phyloP scores from a whole-genome alignment of 2,113 vertebrate species.

The zebrafish (Danio rerio) region DNA sequence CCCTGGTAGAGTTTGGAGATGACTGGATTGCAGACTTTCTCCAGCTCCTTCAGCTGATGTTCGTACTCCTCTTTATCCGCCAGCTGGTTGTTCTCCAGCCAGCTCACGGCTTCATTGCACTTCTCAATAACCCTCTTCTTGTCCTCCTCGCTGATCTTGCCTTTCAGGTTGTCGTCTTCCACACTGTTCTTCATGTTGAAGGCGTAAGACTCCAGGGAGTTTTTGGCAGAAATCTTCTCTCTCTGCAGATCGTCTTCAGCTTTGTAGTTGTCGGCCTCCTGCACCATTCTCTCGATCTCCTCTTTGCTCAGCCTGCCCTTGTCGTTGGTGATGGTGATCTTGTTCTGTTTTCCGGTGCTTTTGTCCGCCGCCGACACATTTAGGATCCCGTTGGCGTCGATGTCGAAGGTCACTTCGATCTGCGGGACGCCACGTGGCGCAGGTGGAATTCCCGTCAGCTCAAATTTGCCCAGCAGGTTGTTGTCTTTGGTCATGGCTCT shows the following conservation, averaged over 20 bases:
- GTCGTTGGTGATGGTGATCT: conserved; percentile 54
- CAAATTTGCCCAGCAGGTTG: conserved; percentile 52
- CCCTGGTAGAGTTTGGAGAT: conserved; percentile 38
- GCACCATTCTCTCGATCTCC: conserved; percentile 36
- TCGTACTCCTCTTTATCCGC: conserved; percentile 37
- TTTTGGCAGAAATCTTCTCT: conserved; percentile 34
- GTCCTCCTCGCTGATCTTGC: conserved; percentile 33
- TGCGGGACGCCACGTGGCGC: conserved; percentile 48
- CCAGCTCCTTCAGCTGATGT: conserved; percentile 31
- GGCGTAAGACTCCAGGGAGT: conserved; percentile 29
- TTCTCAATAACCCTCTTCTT: conserved; percentile 33
- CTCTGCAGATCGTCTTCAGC: conserved; percentile 31
- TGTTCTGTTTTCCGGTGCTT: conserved; percentile 42
- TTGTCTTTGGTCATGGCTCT: conserved; percentile 53
- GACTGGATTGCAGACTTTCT: conserved; percentile 38
- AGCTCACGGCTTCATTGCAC: conserved; percentile 1
- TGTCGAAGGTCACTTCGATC: conserved; percentile 43
- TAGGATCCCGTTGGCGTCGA: conserved; percentile 35
- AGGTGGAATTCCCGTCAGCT: conserved; percentile 47
- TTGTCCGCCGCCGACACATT: conserved; percentile 46
- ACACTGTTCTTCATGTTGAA: conserved; percentile 44
- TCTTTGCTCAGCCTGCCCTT: conserved; percentile 49
- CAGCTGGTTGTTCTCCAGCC: conserved; percentile 41
- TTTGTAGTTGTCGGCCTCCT: conserved; percentile 35
- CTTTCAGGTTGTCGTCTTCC: conserved; percentile 39